phyloP scores from a whole-genome alignment of 2,888 invertebrate species.

The Epistrophe grossulariae region DNA sequence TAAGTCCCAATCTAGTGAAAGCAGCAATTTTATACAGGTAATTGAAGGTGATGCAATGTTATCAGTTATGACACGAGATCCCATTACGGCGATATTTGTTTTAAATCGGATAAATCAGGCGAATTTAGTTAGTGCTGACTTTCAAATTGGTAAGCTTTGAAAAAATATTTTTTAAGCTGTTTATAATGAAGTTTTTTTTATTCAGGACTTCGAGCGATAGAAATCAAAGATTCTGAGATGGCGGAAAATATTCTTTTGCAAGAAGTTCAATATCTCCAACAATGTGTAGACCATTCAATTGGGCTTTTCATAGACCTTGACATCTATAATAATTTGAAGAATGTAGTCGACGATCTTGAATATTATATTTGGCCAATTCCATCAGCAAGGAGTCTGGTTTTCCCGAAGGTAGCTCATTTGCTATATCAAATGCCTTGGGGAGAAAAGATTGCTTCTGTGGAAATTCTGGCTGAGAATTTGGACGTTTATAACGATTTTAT shows the following conservation, averaged over 20 bases:
- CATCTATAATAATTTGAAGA: constrained; percentile 79
- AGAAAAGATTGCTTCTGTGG: constrained; percentile 82
- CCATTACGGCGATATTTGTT: constrained; percentile 82
- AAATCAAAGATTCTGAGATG: constrained; percentile 78
- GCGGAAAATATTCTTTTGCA: constrained; percentile 82
- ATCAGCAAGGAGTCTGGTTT: constrained; percentile 79
- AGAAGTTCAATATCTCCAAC: constrained; percentile 82
- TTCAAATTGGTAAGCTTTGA: constrained; percentile 81
- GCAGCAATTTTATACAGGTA: constrained; percentile 79
- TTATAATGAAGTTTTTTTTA: not conserved
- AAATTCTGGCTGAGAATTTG: constrained; percentile 81
- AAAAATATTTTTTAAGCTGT: too few species aligned
- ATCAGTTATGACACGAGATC: constrained; percentile 82
- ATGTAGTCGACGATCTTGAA: constrained; percentile 81
- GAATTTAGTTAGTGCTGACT: constrained; percentile 81
- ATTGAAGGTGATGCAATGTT: constrained; percentile 82
- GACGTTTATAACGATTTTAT: constrained; percentile 83
- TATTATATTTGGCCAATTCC: constrained; percentile 83
- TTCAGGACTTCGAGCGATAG: constrained; percentile 81
- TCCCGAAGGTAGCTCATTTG: constrained; percentile 82
- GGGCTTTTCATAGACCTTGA: constrained; percentile 82
- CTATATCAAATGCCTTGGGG: constrained; percentile 83
- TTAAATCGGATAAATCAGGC: constrained; percentile 83
- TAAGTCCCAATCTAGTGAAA: constrained; percentile 77
- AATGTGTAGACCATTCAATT: constrained; percentile 81